Base-by-base conservation (phyloP, 2,888 invertebrate genomes). In the Tigriopus californicus region DNA sequence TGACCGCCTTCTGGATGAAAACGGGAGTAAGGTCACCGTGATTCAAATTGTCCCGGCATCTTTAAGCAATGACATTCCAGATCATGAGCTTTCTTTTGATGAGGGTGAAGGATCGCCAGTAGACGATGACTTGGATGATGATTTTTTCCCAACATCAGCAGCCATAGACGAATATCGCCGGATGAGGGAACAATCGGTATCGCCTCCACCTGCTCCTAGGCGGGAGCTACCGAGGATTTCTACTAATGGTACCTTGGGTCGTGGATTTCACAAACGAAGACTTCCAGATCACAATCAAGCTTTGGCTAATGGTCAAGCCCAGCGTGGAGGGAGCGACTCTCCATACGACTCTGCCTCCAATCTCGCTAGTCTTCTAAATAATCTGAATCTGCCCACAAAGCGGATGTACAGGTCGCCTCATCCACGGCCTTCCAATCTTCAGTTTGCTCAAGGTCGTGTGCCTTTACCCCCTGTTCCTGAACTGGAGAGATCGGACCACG, bases 401-500 rank as follows among this genome's bases (percentile, higher is more conserved):
- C 25, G 42, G 15, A 25, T 22, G 20, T 54, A 54, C 5, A 54
- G 18, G 11, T 40, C 40, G 41, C 56, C 44, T 8, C 52, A 24
- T 20, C 52, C 25, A 52, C 52, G 52, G 15, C 20, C 22, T 4
- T 22, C 49, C 3, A 49, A 20, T 49, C 49, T 20, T 22, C 49
- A 49, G 22, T 49, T 49, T 22, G 49, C 20, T 49, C 49, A 18
- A 4, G 20, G 42, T 5, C 41, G 54, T 15, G 54, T 54, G 18
- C 54, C 54, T 41, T 22, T 54, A 15, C 54, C 56, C 22, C 46
- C 56, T 22, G 56, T 56, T n/a, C 56, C 56, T 15, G 56, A 56
- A 46, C 5, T 42, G 18, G 56, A 56, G 24, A 4, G 46, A 25
- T 56, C 56, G 12, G 56, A 56, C 44, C 41, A 56, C 15, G 56